Percentiles rank a stretch among this genome's conserved stretches.
These are phyloP conservation scores for Sternarchorhynchus goeldii DNA, from an alignment of 2,797 vertebrate genomes.

Conservation along the genomic window DNA sequence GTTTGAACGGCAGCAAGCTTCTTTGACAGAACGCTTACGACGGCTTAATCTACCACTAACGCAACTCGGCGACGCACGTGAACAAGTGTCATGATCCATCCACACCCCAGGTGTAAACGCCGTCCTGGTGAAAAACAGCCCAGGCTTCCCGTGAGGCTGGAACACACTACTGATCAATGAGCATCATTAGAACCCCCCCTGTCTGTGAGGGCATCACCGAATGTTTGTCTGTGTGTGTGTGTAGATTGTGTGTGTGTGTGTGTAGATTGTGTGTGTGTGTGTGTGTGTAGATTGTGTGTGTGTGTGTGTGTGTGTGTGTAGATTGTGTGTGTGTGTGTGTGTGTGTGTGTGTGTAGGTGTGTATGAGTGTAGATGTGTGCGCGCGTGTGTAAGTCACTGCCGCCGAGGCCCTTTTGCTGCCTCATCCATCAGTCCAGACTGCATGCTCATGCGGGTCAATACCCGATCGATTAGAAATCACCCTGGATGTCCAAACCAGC, in stretches of 20 bases:
- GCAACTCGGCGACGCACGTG: not conserved
- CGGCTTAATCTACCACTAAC: not conserved
- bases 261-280: too few species aligned
- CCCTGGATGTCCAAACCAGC: constrained; percentile 36
- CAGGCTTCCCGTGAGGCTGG: not conserved
- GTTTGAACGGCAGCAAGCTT: not conserved
- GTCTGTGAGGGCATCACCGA: not conserved
- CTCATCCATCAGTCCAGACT: too few species aligned
- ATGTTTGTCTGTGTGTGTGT: too few species aligned
- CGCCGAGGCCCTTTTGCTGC: constrained; percentile 45
- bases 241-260: too few species aligned
- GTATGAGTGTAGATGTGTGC: constrained; percentile 3
- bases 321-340: not conserved
- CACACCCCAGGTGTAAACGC: not conserved
- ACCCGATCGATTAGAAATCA: constrained; percentile 53
- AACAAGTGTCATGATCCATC: constrained; percentile 6
- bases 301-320: too few species aligned
- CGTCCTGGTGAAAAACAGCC: not conserved
- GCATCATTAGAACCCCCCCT: not conserved
- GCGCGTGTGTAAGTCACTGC: constrained; percentile 24
- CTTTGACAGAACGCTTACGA: not conserved
- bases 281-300: too few species aligned
- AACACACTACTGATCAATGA: constrained; percentile 7
- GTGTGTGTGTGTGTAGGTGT: not conserved
- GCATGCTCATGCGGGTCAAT: constrained; percentile 42